These are phyloP conservation scores for Helicoverpa armigera DNA, from an alignment of 1,140 invertebrate species.

Conservation along the genomic window DNA sequence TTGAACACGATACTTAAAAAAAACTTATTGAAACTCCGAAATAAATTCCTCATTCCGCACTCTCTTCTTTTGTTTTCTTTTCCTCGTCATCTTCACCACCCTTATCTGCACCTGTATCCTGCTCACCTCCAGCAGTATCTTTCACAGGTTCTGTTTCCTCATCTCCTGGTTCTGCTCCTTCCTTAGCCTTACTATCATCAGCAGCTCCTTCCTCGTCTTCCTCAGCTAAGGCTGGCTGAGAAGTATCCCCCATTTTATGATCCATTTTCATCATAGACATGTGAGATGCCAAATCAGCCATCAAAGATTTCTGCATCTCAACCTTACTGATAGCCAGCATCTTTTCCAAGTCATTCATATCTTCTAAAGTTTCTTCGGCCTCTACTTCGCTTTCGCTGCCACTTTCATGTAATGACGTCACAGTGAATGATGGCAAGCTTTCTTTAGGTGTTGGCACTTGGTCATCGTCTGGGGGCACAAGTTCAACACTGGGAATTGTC, in stretches of 20 bases:
- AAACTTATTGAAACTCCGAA: not conserved
- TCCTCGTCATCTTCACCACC: conserved; percentile 40
- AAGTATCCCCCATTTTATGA: not conserved
- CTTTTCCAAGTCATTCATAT: conserved; percentile 67
- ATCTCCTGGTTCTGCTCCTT: conserved; percentile 52
- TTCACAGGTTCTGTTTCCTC: conserved; percentile 50
- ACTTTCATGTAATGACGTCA: conserved; percentile 73
- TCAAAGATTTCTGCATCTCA: conserved; percentile 78
- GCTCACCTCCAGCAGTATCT: conserved; percentile 39
- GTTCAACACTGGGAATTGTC: conserved; percentile 75
- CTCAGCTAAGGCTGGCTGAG: not conserved
- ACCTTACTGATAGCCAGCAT: conserved; percentile 74
- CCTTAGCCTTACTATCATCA: conserved; percentile 54
- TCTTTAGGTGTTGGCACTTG: conserved; percentile 58
- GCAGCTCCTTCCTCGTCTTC: conserved; percentile 50
- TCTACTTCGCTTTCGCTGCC: conserved; percentile 65
- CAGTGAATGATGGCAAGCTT: conserved; percentile 73
- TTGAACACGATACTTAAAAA: not conserved
- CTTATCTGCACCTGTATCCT: not conserved
- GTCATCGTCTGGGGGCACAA: conserved; percentile 64
- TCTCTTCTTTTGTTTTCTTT: conserved; percentile 48
- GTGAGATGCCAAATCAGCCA: conserved; percentile 77
- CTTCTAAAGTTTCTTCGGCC: conserved; percentile 59
- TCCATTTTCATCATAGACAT: conserved; percentile 57
- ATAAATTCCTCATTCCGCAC: conserved; percentile 18